Conservation (phyloP, 2,797 vertebrate genomes). For the Pagetopsis macropterus region DNA sequence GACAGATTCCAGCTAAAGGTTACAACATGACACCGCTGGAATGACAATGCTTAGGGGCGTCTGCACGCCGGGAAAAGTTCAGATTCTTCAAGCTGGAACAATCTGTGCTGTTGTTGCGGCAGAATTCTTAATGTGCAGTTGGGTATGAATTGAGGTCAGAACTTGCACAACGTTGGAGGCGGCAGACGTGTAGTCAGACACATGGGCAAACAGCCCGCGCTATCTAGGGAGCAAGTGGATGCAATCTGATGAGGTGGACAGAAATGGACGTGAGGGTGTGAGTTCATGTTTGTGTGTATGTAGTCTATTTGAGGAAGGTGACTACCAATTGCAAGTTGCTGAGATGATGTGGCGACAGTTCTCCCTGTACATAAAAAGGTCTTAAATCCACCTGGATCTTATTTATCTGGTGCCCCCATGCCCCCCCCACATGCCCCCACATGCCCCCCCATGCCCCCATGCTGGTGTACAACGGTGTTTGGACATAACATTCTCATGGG, state of each 20-base stretch:
- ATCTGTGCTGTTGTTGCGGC: constrained; percentile 54
- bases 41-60: constrained; percentile 69
- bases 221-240: constrained; percentile 72
- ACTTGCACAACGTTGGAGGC: constrained; percentile 53
- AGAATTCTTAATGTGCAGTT: constrained; percentile 50
- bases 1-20: constrained; percentile 79
- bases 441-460: too few relatives aligned
- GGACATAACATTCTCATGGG: constrained; percentile 17
- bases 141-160: constrained; percentile 78
- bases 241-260: constrained; percentile 70
- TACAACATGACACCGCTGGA: constrained; percentile 60
- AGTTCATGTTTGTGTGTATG: constrained; percentile 25
- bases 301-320: constrained; percentile 48
- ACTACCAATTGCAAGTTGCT: constrained; percentile 32
- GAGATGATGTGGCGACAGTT: constrained; percentile 44
- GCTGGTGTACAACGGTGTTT: constrained; percentile 2
- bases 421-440: too few relatives aligned
- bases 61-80: constrained; percentile 46
- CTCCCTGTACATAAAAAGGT: constrained; percentile 49
- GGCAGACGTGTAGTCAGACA: constrained; percentile 61
- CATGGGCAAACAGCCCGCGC: constrained; percentile 58
- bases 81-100: constrained; percentile 61
- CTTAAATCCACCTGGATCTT: constrained; percentile 24
- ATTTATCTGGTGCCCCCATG: constrained; percentile 20
- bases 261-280: constrained; percentile 34